A percentile compares a stretch with the other conserved stretches of the same genome.
phyloP scores from a whole-genome alignment of 2,797 vertebrate species.

The Malurus splendens region DNA sequence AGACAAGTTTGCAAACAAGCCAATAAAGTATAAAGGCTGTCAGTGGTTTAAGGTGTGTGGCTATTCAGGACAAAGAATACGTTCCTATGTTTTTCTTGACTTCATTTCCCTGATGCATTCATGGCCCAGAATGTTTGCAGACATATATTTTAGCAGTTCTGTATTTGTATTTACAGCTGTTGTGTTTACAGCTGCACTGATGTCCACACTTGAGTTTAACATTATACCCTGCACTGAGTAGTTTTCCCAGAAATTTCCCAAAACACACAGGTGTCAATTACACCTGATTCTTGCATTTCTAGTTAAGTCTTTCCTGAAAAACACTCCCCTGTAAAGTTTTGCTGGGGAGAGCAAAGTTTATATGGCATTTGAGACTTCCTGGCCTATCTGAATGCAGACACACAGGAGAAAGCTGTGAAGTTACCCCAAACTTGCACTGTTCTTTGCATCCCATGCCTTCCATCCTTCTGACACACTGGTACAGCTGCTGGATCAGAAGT shows the following conservation, averaged over 20 bases:
- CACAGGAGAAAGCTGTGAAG: not conserved
- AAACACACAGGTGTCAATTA: not conserved
- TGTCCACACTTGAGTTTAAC: not conserved
- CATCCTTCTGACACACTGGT: not conserved
- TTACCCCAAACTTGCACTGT: not conserved
- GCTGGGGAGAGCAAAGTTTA: not conserved
- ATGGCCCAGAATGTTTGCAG: not conserved
- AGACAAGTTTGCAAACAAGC: not conserved
- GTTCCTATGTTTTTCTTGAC: accelerated
- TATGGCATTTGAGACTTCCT: not conserved
- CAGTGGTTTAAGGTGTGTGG: not conserved
- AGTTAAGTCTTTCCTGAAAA: not conserved
- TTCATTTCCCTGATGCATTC: not conserved
- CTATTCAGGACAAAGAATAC: not conserved
- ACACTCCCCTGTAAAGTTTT: not conserved
- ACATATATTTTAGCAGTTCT: not conserved
- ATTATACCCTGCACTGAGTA: not conserved
- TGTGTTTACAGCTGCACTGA: not conserved
- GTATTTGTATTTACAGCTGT: not conserved
- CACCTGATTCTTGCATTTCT: not conserved
- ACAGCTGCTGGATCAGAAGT: not conserved
- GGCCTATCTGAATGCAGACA: not conserved
- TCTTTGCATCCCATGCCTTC: not conserved
- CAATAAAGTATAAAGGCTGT: not conserved
- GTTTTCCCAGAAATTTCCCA: not conserved